Evolutionary conservation across 2,113 vertebrate species (phyloP).

Genomic region (Lates calcarifer): DNA sequence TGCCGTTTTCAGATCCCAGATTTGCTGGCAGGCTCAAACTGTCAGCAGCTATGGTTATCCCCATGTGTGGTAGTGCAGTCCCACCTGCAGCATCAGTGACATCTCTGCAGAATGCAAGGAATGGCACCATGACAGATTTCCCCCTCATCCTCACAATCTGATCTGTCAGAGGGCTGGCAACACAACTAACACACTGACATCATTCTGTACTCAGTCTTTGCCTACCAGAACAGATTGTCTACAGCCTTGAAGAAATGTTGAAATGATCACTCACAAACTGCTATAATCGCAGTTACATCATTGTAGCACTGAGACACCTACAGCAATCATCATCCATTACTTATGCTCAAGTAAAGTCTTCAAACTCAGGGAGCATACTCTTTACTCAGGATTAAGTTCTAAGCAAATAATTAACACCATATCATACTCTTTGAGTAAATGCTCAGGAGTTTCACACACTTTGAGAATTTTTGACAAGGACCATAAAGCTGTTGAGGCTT

Average conservation of each 20-base stretch:
- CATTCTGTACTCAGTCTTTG: constrained; percentile 33
- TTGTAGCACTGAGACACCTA: background rate
- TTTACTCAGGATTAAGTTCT: too few species aligned
- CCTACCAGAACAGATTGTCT: constrained; percentile 29
- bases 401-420: too few species aligned
- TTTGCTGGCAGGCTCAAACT: constrained; percentile 27
- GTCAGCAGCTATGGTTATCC: constrained; percentile 1
- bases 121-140: constrained; percentile 28
- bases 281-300: constrained; percentile 39
- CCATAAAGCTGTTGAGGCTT: too few species aligned
- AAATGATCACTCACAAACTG: constrained; percentile 38
- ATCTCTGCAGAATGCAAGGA: constrained; percentile 28
- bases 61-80: constrained; percentile 3
- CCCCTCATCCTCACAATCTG: constrained; percentile 22
- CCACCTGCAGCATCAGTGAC: constrained; percentile 32
- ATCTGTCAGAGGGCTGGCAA: constrained; percentile 57
- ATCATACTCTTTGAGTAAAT: too few species aligned
- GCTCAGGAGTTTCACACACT: too few species aligned
- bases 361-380: background rate
- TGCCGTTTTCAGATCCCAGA: constrained; percentile 16
- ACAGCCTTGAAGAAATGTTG: constrained; percentile 16
- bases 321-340: constrained; percentile 13
- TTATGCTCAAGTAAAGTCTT: background rate
- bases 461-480: too few species aligned
- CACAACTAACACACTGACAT: constrained; percentile 41